Evolutionary conservation across 2,888 invertebrate species (phyloP).

Genomic region (Keiferia lycopersicella): DNA sequence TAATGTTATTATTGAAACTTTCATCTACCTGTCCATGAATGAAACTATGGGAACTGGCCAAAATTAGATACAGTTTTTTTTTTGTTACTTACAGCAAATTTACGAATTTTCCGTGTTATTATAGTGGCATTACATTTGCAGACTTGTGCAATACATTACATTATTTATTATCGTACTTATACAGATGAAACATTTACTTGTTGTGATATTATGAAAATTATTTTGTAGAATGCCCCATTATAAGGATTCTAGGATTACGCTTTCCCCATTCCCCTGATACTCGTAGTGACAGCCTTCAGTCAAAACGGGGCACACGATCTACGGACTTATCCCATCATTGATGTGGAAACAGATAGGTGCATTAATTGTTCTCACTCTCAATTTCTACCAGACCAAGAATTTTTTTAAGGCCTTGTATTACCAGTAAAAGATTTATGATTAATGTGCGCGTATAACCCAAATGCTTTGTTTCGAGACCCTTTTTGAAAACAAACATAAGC

Average conservation of each 20-base stretch:
- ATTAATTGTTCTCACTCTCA: constrained; percentile 46
- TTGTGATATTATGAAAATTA: constrained; percentile 22
- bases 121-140: neutral
- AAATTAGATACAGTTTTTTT: constrained; percentile 3
- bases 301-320: constrained; percentile 32
- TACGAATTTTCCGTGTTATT: neutral
- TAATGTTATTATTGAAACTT: constrained; percentile 30
- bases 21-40: constrained; percentile 25
- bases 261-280: constrained; percentile 52
- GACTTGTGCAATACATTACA: neutral
- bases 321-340: constrained; percentile 57
- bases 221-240: constrained; percentile 27
- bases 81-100: neutral
- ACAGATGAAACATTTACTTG: too few relatives aligned
- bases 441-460: too few relatives aligned
- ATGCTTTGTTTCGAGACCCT: too few relatives aligned
- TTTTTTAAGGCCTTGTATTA: too few relatives aligned
- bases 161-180: too few relatives aligned
- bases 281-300: constrained; percentile 61
- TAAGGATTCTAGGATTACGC: constrained; percentile 49
- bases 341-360: constrained; percentile 65
- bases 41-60: constrained; percentile 10
- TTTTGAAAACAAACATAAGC: too few relatives aligned
- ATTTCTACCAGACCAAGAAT: too few relatives aligned
- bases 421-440: too few relatives aligned